These are phyloP conservation scores for Salvelinus fontinalis DNA, from an alignment of 2,113 vertebrate species.

Conservation along the genomic window DNA sequence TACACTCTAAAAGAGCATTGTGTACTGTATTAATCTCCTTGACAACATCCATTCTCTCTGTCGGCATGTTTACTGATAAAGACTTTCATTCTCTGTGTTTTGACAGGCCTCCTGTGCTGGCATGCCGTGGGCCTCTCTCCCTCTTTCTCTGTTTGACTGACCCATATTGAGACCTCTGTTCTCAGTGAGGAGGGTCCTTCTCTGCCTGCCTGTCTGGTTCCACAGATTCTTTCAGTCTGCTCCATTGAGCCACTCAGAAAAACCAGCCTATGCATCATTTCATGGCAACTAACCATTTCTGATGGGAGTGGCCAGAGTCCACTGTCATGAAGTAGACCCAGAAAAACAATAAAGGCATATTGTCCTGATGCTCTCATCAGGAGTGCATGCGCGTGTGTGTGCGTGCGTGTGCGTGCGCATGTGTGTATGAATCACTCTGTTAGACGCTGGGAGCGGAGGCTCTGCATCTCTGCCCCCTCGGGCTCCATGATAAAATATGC, in stretches of 20 bases:
- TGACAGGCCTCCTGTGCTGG: not conserved
- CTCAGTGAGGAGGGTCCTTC: conserved; percentile 17
- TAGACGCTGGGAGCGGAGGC: not conserved
- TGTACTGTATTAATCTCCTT: not conserved
- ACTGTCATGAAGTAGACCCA: not conserved
- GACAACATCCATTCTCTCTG: not conserved
- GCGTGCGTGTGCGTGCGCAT: not conserved
- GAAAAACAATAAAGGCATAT: not conserved
- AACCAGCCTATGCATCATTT: not conserved
- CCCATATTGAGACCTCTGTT: not conserved
- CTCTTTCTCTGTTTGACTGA: not conserved
- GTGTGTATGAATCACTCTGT: not conserved
- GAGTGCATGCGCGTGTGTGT: not conserved
- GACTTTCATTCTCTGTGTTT: not conserved
- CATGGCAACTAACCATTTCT: not conserved
- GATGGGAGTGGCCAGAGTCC: not conserved
- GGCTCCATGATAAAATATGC: conserved; percentile 16
- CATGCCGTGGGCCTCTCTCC: not conserved
- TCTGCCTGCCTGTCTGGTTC: conserved; percentile 52
- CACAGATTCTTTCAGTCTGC: conserved; percentile 48
- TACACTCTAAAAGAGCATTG: not conserved
- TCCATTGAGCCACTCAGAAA: not conserved
- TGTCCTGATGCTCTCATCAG: not conserved
- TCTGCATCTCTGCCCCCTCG: not conserved
- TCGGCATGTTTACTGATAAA: not conserved